Percentiles rank a stretch among this genome's conserved stretches.
These are phyloP conservation scores for Miniopterus natalensis DNA, from an alignment of 2,113 vertebrate species.

Conservation along the genomic window DNA sequence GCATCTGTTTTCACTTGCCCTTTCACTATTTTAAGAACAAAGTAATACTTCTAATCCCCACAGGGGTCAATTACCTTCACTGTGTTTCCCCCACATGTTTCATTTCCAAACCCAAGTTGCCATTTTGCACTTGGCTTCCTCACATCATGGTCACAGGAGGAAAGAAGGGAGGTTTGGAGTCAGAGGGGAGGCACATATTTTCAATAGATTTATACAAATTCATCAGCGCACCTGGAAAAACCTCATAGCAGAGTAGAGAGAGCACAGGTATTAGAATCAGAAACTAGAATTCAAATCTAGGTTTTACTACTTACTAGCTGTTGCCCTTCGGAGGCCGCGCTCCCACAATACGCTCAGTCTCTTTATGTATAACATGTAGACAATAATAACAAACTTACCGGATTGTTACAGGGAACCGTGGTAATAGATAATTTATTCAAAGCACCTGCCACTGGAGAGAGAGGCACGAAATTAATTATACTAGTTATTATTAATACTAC, in stretches of 20 bases:
- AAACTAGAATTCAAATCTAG: background rate
- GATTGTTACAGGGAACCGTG: background rate
- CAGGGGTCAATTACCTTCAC: background rate
- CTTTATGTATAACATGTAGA: background rate
- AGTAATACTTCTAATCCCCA: background rate
- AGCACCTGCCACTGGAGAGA: background rate
- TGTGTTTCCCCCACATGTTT: background rate
- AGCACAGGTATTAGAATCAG: background rate
- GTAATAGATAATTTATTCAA: background rate
- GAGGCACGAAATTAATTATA: background rate
- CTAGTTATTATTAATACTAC: background rate
- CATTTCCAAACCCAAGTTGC: background rate
- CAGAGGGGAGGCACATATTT: background rate
- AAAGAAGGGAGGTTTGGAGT: background rate
- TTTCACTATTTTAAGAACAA: background rate
- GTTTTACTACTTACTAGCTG: background rate
- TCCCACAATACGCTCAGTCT: background rate
- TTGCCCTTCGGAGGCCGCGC: background rate
- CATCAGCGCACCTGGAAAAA: constrained; percentile 19
- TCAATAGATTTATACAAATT: constrained; percentile 50
- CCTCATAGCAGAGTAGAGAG: background rate
- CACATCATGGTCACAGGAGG: background rate
- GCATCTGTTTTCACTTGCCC: constrained; percentile 23
- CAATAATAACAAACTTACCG: background rate
- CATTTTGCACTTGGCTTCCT: background rate